These are phyloP conservation scores for Allophyes oxyacanthae DNA, from an alignment of 2,888 invertebrate species.

Conservation along the genomic window DNA sequence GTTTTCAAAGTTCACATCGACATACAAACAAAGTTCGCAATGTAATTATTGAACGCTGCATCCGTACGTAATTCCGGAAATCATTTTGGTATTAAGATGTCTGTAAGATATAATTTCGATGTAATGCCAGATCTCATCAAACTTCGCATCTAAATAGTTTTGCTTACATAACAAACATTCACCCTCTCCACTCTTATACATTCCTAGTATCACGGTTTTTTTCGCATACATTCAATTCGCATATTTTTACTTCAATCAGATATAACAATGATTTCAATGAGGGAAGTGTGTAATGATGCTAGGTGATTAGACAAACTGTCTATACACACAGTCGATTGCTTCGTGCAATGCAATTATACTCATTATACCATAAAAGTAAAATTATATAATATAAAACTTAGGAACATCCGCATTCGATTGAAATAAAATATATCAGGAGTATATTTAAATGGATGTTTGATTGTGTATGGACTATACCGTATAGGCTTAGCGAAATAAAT, in stretches of 20 bases:
- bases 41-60: conserved; percentile 4
- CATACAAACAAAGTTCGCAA: conserved; percentile 15
- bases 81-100: conserved; percentile 12
- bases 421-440: too few relatives aligned
- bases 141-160: conserved; percentile 8
- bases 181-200: not conserved
- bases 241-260: conserved; percentile 16
- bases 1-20: conserved; percentile 24
- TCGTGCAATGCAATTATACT: too few relatives aligned
- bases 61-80: conserved; percentile 14
- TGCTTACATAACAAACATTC: conserved; percentile 19
- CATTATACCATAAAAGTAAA: too few relatives aligned
- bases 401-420: too few relatives aligned
- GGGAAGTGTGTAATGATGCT: conserved; percentile 19
- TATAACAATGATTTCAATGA: conserved; percentile 5
- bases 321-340: too few relatives aligned
- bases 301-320: not conserved
- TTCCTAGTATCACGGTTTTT: conserved; percentile 23
- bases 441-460: too few relatives aligned
- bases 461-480: too few relatives aligned
- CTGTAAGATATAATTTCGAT: not conserved
- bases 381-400: too few relatives aligned
- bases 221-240: conserved; percentile 1
- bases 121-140: conserved; percentile 8
- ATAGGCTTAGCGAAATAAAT: too few relatives aligned